Evolutionary conservation across 2,888 invertebrate species (phyloP).

Genomic region (Eupithecia dodoneata): DNA sequence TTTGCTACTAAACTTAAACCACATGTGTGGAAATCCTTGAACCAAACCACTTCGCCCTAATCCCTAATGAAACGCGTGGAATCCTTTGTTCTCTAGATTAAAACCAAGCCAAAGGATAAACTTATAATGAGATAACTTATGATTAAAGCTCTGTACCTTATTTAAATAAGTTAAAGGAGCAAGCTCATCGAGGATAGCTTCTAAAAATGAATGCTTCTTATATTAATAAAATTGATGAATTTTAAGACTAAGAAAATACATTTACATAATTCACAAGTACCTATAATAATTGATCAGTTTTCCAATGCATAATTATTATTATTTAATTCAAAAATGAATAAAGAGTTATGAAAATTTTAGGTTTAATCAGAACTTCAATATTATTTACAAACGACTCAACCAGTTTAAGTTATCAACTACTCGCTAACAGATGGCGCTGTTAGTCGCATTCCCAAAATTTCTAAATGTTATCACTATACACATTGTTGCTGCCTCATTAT

Average conservation of each 20-base stretch:
- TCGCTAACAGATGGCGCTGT: constrained; percentile 66
- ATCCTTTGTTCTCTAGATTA: constrained; percentile 65
- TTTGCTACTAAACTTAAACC: constrained; percentile 19
- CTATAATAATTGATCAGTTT: neutral
- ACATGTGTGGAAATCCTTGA: constrained; percentile 39
- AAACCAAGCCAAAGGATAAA: constrained; percentile 45
- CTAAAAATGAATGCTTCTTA: neutral
- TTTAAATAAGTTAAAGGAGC: constrained; percentile 33
- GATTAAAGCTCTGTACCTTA: constrained; percentile 33
- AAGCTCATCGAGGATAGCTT: constrained; percentile 1
- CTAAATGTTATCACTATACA: constrained; percentile 56
- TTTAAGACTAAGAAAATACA: neutral
- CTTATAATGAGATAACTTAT: constrained; percentile 48
- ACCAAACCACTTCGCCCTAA: constrained; percentile 51
- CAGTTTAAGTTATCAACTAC: constrained; percentile 45
- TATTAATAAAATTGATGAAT: neutral
- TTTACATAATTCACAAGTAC: neutral
- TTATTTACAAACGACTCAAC: neutral
- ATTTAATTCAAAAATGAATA: neutral
- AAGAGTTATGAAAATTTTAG: neutral
- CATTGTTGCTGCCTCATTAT: constrained; percentile 59
- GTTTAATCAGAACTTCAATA: neutral
- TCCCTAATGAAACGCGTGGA: constrained; percentile 64
- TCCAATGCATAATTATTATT: neutral
- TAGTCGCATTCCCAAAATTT: constrained; percentile 1